These are phyloP conservation scores for Sardinella longiceps DNA, from an alignment of 2,797 vertebrate genomes.

Conservation along the genomic window DNA sequence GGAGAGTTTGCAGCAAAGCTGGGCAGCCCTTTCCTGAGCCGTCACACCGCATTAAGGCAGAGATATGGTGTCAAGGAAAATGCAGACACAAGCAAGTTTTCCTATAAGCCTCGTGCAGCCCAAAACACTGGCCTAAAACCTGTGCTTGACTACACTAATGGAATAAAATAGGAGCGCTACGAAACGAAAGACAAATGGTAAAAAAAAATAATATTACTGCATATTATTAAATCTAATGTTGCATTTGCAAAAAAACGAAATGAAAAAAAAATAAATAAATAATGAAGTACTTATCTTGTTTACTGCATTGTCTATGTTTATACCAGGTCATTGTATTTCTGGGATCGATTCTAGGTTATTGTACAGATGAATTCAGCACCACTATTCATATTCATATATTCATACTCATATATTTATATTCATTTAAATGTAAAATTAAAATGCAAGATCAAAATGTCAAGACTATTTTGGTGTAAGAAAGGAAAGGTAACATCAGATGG, in stretches of 20 bases:
- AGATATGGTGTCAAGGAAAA: conserved; percentile 6
- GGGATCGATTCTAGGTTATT: background rate
- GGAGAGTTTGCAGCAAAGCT: conserved; percentile 32
- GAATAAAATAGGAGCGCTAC: background rate
- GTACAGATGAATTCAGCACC: background rate
- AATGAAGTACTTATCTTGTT: background rate
- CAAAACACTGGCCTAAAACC: conserved; percentile 5
- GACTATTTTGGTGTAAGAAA: no score
- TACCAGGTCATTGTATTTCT: background rate
- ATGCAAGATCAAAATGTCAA: background rate
- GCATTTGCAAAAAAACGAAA: background rate
- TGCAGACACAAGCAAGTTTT: conserved; percentile 29
- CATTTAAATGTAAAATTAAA: background rate
- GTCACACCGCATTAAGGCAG: conserved; percentile 51
- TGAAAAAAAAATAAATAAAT: no score
- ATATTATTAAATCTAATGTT: background rate
- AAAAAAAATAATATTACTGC: background rate
- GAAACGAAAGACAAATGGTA: conserved; percentile 34
- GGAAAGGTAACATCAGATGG: background rate
- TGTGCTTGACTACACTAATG: background rate
- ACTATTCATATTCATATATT: no score
- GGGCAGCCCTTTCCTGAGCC: conserved; percentile 40
- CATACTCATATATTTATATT: no score
- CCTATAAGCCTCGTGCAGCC: conserved; percentile 15
- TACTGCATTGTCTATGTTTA: background rate